A percentile compares a stretch with the other conserved stretches of the same genome.
Evolutionary conservation across 2,888 invertebrate genomes (phyloP).

Genomic region (Diplolepis rosae): DNA sequence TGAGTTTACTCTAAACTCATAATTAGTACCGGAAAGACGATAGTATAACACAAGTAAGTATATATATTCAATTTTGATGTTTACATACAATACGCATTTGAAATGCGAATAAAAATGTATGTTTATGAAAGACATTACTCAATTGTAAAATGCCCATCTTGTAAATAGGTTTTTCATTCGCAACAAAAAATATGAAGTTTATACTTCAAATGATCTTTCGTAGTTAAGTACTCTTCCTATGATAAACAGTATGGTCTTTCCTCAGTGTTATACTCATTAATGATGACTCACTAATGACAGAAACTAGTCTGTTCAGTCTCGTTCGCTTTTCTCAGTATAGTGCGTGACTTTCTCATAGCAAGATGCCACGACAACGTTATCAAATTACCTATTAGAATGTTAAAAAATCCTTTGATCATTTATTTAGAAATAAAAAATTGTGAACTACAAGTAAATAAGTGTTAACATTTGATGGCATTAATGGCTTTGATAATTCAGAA

Average conservation of each 20-base stretch:
- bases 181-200: not conserved
- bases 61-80: not conserved
- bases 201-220: not conserved
- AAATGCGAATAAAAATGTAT: not conserved
- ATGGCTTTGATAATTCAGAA: not conserved
- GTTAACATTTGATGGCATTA: not conserved
- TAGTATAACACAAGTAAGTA: not conserved
- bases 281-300: slow-evolving; percentile 12
- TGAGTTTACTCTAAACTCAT: not conserved
- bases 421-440: not conserved
- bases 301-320: slow-evolving; percentile 7
- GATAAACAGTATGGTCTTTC: slow-evolving; percentile 1
- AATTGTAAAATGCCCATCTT: not conserved
- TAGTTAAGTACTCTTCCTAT: not conserved
- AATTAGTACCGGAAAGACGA: not conserved
- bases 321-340: slow-evolving; percentile 2
- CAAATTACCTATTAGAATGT: not conserved
- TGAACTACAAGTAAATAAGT: not conserved
- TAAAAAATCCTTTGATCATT: not conserved
- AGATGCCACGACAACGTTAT: not conserved
- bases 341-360: not conserved
- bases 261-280: not conserved
- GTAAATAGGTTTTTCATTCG: not conserved
- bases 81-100: not conserved
- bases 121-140: not conserved